Conservation (phyloP, 1,140 invertebrate species). For the Bombyx mandarina region DNA sequence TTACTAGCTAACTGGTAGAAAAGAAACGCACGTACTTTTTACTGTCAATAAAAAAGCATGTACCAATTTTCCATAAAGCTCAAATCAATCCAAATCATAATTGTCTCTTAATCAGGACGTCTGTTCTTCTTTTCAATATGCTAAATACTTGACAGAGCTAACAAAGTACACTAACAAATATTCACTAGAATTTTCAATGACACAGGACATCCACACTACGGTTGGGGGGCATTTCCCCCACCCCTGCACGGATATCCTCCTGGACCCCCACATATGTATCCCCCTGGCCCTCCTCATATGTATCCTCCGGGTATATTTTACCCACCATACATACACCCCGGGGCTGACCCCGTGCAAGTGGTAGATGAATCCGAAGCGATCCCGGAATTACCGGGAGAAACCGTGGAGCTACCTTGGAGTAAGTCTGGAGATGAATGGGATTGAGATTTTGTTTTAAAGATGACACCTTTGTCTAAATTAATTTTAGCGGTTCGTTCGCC, state of each 20-base stretch:
- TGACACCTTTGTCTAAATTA: slow-evolving; percentile 18
- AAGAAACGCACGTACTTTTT: no score
- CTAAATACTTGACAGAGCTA: no score
- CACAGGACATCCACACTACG: slow-evolving; percentile 48
- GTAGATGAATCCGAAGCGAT: slow-evolving; percentile 12
- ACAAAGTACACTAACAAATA: no score
- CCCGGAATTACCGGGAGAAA: slow-evolving; percentile 56
- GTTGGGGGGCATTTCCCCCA: slow-evolving; percentile 33
- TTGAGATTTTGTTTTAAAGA: slow-evolving; percentile 7
- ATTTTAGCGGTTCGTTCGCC: no score
- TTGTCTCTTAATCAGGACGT: no score
- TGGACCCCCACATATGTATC: slow-evolving; percentile 30
- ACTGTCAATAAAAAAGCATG: no score
- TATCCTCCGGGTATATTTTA: slow-evolving; percentile 58
- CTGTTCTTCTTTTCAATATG: no score
- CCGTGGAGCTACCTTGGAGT: slow-evolving; percentile 62
- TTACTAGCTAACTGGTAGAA: no score
- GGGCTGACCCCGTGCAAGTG: slow-evolving; percentile 19
- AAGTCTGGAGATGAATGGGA: slow-evolving; percentile 32
- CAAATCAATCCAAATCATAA: no score
- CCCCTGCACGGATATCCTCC: slow-evolving; percentile 31
- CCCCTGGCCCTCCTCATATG: slow-evolving; percentile 26
- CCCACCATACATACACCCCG: slow-evolving; percentile 25
- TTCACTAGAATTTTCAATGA: neutral
- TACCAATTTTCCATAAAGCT: no score